Conservation (phyloP, 2,113 vertebrate genomes). For the Psilopsiagon aymara region DNA sequence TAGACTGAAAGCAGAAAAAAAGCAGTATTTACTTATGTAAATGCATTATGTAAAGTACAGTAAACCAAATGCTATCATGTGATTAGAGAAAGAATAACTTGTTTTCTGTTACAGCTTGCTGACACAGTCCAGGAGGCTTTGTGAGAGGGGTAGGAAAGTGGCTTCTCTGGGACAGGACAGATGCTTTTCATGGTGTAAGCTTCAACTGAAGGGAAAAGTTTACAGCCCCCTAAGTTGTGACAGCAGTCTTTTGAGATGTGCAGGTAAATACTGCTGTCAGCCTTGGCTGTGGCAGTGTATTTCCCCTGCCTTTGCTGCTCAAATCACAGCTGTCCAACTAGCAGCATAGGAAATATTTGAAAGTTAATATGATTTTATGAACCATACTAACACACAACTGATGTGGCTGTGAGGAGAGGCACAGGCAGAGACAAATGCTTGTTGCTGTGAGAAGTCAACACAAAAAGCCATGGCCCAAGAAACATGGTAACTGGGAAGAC, state of each 20-base stretch:
- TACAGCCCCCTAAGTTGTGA: not conserved
- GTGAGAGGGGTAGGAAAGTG: not conserved
- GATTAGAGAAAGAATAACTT: not conserved
- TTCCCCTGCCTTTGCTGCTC: not conserved
- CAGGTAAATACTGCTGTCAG: not conserved
- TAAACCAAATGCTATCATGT: not conserved
- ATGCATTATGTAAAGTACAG: not conserved
- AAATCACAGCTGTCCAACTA: not conserved
- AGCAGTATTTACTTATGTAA: not conserved
- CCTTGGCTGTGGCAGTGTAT: not conserved
- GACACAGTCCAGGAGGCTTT: not conserved
- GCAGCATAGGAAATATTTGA: not conserved
- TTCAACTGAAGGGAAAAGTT: not conserved
- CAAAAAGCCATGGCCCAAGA: not conserved
- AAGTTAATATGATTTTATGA: not conserved
- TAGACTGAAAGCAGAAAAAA: slow-evolving; percentile 77
- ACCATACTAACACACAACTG: not conserved
- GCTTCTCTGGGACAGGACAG: not conserved
- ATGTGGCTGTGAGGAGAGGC: not conserved
- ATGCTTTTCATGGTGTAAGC: not conserved
- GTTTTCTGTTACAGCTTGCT: not conserved
- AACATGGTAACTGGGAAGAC: not conserved
- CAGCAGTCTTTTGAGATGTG: not conserved
- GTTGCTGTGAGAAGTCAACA: not conserved
- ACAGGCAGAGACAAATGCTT: not conserved